These are phyloP conservation scores for Tapirus indicus DNA, from an alignment of 2,797 vertebrate genomes.

Conservation along the genomic window DNA sequence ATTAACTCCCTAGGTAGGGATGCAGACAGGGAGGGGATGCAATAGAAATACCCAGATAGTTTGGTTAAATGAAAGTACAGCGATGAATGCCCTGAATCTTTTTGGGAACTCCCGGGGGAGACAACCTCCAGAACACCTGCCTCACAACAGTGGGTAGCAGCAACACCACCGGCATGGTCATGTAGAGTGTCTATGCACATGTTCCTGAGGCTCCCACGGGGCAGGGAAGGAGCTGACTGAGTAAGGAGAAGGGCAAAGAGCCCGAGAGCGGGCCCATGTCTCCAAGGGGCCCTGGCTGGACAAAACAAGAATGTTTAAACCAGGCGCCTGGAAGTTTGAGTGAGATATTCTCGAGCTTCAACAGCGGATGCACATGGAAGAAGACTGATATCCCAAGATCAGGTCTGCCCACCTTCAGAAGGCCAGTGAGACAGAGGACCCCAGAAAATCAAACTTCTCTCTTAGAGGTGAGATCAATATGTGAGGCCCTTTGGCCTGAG, in stretches of 20 bases:
- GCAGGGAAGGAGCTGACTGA: not conserved
- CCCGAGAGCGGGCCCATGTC: not conserved
- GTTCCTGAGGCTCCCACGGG: accelerated
- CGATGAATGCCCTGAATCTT: not conserved
- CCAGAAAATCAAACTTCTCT: not conserved
- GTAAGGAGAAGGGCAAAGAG: not conserved
- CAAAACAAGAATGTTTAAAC: not conserved
- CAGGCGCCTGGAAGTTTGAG: not conserved
- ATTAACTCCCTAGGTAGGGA: accelerated
- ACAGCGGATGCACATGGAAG: not conserved
- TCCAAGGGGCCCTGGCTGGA: not conserved
- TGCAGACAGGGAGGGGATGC: accelerated
- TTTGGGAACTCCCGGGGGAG: not conserved
- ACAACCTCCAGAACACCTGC: not conserved
- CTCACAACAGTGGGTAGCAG: not conserved
- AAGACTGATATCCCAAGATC: too few species aligned
- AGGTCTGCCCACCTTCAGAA: not conserved
- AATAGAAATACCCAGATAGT: not conserved
- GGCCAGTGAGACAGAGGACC: accelerated
- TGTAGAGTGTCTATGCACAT: accelerated
- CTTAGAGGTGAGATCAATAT: not conserved
- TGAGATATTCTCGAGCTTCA: not conserved
- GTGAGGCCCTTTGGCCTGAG: not conserved
- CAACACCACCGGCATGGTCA: accelerated
- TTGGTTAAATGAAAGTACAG: not conserved